Evolutionary conservation across 2,797 vertebrate species (phyloP).

Genomic region (Notamacropus eugenii): DNA sequence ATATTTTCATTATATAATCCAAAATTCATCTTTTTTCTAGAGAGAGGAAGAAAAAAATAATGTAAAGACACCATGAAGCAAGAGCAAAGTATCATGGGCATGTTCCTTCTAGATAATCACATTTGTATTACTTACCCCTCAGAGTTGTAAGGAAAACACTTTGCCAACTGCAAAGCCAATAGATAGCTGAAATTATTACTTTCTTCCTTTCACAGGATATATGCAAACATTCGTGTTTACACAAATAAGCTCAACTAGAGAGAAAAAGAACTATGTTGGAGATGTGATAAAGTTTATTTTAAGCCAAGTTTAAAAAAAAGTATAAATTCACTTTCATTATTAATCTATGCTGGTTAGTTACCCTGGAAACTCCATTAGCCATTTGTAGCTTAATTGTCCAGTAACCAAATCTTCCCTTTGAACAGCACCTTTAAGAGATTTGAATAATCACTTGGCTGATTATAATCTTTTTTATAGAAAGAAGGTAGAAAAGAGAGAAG

Average conservation of each 20-base stretch:
- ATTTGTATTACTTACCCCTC: neutral
- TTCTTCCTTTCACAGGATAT: slow-evolving; percentile 37
- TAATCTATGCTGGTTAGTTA: slow-evolving; percentile 60
- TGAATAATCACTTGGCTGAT: slow-evolving; percentile 50
- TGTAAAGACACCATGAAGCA: neutral
- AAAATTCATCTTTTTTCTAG: neutral
- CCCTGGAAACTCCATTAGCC: slow-evolving; percentile 52
- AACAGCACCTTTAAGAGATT: slow-evolving; percentile 46
- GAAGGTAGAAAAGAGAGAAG: neutral
- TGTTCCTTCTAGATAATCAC: slow-evolving; percentile 5
- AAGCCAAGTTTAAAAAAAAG: slow-evolving; percentile 55
- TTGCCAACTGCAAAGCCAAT: neutral
- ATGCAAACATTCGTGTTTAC: slow-evolving; percentile 28
- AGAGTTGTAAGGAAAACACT: neutral
- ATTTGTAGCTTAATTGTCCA: slow-evolving; percentile 60
- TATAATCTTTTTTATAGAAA: slow-evolving; percentile 13
- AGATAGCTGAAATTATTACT: neutral
- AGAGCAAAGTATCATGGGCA: slow-evolving; percentile 45
- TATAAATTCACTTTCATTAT: slow-evolving; percentile 55
- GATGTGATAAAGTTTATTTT: slow-evolving; percentile 7
- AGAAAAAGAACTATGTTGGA: slow-evolving; percentile 28
- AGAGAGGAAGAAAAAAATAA: slow-evolving; percentile 41
- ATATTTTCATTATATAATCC: slow-evolving; percentile 42
- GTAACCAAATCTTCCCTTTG: slow-evolving; percentile 45
- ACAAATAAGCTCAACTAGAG: slow-evolving; percentile 23